These are phyloP conservation scores for Otus sunia DNA, from an alignment of 2,113 vertebrate species.

Conservation along the genomic window DNA sequence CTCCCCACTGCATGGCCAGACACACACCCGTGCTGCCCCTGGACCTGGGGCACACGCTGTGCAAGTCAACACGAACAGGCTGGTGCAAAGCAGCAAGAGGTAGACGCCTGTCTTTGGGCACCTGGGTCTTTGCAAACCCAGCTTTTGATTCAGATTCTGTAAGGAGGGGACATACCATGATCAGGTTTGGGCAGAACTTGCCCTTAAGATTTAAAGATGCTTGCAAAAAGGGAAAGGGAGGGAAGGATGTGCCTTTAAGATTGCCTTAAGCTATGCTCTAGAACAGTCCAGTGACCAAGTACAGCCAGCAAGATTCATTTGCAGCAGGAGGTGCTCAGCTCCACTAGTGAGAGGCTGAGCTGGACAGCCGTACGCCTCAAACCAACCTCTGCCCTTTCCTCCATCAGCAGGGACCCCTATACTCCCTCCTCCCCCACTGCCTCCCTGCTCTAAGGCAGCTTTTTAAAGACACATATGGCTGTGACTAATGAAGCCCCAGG, in stretches of 20 bases:
- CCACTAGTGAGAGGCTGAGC: background rate
- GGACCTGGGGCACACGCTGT: too few relatives aligned
- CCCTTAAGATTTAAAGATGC: background rate
- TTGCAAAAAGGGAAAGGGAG: accelerated
- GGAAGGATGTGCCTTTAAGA: background rate
- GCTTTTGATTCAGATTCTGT: background rate
- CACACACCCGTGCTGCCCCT: accelerated
- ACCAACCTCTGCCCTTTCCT: background rate
- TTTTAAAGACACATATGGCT: background rate
- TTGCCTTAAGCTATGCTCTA: background rate
- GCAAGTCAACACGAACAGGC: background rate
- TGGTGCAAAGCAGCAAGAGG: background rate
- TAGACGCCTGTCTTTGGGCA: background rate
- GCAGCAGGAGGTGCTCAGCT: background rate
- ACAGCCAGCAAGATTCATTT: background rate
- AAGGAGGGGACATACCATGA: background rate
- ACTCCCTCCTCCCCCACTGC: background rate
- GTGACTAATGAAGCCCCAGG: background rate
- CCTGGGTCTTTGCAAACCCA: background rate
- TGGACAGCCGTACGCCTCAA: background rate
- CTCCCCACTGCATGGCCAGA: accelerated
- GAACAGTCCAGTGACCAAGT: background rate
- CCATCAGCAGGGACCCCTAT: background rate
- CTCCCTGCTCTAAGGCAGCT: background rate
- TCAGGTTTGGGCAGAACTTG: background rate